These are phyloP conservation scores for Trilocha varians DNA, from an alignment of 2,888 invertebrate species.

Conservation along the genomic window DNA sequence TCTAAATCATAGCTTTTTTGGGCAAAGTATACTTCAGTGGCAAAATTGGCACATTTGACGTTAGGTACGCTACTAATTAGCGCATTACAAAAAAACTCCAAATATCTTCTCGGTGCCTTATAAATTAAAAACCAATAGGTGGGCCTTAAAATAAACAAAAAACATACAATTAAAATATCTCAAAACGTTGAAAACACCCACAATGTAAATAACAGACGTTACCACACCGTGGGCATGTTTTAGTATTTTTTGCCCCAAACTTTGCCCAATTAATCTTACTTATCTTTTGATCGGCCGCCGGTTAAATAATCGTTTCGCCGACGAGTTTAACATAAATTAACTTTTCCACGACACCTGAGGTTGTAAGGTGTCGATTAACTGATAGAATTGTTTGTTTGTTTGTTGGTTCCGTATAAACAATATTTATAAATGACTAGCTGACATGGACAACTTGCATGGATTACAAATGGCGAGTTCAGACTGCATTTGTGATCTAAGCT, in stretches of 20 bases:
- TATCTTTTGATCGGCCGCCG: conserved; percentile 56
- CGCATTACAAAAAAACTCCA: no score
- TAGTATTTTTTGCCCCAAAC: conserved; percentile 42
- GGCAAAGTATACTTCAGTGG: no score
- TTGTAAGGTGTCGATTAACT: conserved; percentile 8
- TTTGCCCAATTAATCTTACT: conserved; percentile 63
- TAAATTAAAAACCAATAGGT: no score
- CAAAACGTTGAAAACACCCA: background rate
- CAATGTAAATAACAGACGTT: conserved; percentile 17
- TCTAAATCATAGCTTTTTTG: no score
- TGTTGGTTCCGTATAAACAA: background rate
- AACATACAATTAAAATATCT: background rate
- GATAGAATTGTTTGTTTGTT: conserved; percentile 28
- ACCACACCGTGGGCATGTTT: conserved; percentile 56
- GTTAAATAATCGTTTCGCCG: conserved; percentile 64
- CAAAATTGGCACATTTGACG: no score
- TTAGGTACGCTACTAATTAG: no score
- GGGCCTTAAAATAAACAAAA: background rate
- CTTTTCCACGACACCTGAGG: conserved; percentile 68
- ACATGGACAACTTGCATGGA: no score
- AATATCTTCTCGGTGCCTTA: no score
- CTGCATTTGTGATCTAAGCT: no score
- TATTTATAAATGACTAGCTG: no score
- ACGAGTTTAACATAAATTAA: conserved; percentile 72
- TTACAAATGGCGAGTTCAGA: no score